Percentiles rank a stretch among this genome's conserved stretches.
Evolutionary conservation across 2,888 invertebrate genomes (phyloP).

Genomic region (Andrena bicolor): DNA sequence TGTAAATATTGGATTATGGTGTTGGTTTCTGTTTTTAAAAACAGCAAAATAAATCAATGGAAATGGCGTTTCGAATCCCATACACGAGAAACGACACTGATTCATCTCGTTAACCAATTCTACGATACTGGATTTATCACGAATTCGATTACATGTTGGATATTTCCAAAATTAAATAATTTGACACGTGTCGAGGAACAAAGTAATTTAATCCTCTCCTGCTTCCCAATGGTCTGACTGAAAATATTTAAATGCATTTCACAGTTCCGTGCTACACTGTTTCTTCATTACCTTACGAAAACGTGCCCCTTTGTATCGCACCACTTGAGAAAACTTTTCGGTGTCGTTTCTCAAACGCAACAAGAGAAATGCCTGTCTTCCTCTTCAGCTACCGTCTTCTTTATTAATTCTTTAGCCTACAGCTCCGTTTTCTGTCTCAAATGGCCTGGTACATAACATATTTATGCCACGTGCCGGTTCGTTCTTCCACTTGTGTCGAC

Average conservation of each 20-base stretch:
- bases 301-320: background rate
- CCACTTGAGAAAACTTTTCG: background rate
- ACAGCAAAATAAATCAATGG: too few relatives aligned
- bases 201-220: too few relatives aligned
- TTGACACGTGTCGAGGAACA: too few relatives aligned
- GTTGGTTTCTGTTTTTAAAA: too few relatives aligned
- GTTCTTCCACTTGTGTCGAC: background rate
- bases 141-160: too few relatives aligned
- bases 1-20: too few relatives aligned
- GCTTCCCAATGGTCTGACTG: background rate
- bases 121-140: too few relatives aligned
- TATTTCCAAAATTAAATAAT: too few relatives aligned
- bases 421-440: background rate
- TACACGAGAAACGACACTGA: too few relatives aligned
- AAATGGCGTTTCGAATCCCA: too few relatives aligned
- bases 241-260: background rate
- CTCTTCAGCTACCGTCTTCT: background rate
- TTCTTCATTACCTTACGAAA: background rate
- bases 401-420: conserved; percentile 27
- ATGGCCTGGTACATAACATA: background rate
- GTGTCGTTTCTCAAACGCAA: background rate
- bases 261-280: background rate
- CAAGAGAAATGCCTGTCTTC: background rate
- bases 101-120: too few relatives aligned
- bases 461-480: conserved; percentile 11